Conservation (phyloP, 1,140 invertebrate genomes). For the Lepidurus arcticus region DNA sequence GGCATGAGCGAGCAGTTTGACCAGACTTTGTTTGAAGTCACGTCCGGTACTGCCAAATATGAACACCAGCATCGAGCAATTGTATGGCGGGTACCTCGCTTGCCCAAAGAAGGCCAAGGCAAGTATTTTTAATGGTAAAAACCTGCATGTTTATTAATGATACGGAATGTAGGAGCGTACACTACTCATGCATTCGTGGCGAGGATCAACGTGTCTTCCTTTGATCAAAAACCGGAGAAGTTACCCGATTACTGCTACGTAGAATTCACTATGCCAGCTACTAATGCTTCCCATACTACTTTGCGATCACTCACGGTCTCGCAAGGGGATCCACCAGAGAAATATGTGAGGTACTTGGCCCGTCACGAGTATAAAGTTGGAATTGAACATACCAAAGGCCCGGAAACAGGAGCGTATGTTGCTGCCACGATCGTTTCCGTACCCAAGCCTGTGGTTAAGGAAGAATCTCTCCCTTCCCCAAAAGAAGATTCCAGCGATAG, state of each 20-base stretch:
- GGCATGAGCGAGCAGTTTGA: slow-evolving; percentile 86
- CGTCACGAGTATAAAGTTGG: slow-evolving; percentile 90
- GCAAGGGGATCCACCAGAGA: slow-evolving; percentile 90
- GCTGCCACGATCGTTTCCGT: slow-evolving; percentile 55
- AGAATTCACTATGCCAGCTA: slow-evolving; percentile 98
- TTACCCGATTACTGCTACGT: slow-evolving; percentile 82
- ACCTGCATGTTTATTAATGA: not conserved
- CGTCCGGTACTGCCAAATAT: slow-evolving; percentile 97
- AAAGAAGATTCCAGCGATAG: slow-evolving; percentile 36
- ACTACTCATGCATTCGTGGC: slow-evolving; percentile 92
- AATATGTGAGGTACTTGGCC: slow-evolving; percentile 95
- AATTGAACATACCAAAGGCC: slow-evolving; percentile 73
- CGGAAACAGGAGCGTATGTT: slow-evolving; percentile 66
- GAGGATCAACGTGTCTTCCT: slow-evolving; percentile 87
- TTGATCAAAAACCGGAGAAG: slow-evolving; percentile 92
- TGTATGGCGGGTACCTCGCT: slow-evolving; percentile 93
- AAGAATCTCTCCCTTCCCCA: slow-evolving; percentile 28
- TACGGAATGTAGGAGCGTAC: slow-evolving; percentile 70
- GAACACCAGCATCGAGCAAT: slow-evolving; percentile 96
- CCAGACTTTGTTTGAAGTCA: slow-evolving; percentile 92
- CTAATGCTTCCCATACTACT: slow-evolving; percentile 93
- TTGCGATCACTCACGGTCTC: slow-evolving; percentile 89
- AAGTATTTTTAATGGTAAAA: slow-evolving; percentile 35
- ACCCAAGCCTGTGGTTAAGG: slow-evolving; percentile 19
- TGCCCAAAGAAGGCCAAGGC: slow-evolving; percentile 97